Evolutionary conservation across 2,888 invertebrate species (phyloP), one percentile per base, ranked within the genome.

Genomic region (Pseudococcus longispinus): DNA sequence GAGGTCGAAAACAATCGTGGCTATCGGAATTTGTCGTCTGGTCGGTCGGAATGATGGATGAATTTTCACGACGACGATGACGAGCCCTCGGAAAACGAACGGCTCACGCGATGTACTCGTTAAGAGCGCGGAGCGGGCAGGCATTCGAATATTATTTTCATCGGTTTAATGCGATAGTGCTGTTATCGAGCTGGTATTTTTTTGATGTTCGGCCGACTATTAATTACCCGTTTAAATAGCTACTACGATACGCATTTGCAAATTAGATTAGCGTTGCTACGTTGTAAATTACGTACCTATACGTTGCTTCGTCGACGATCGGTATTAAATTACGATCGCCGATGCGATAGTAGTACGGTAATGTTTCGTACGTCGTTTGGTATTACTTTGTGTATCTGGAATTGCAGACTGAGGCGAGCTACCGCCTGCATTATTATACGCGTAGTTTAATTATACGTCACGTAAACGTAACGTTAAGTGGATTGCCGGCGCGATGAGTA

Each of bases 101-200:
- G 8, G 29, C 70, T 26, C 77, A 80, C 77, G 77, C 77, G 77
- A 80, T 80, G 42, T 80, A 42, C 77, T 80, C 42, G 77, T 80
- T 80, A 80, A 42, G 5, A 3, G 55, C n/a, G 55, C 13, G 13
- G 5, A 55, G n/a, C 55, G 4, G 70, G 20, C 65, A 26, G 37
- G 20, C 29, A 70, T 70, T 29, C 70, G 70, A 70, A 70, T 70
- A 70, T 70, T 70, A 70, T 70, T 70, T 80, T 37, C 77, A 80
- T 80, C 77, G 37, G 42, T n/a, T 80, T 80, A 80, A 80, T 80
- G 77, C 77, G 77, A 80, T 42, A 80, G 42, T 42, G 42, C 20
- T 80, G 77, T 80, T 42, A 80, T 80, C 37, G 42, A 80, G 77
- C 77, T 42, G 20, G 29, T 18, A 6, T 70, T 70, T 70, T 70